Evolutionary conservation across 2,888 invertebrate species (phyloP), one percentile per base, ranked within the genome.

Genomic region (Emmelina monodactyla): DNA sequence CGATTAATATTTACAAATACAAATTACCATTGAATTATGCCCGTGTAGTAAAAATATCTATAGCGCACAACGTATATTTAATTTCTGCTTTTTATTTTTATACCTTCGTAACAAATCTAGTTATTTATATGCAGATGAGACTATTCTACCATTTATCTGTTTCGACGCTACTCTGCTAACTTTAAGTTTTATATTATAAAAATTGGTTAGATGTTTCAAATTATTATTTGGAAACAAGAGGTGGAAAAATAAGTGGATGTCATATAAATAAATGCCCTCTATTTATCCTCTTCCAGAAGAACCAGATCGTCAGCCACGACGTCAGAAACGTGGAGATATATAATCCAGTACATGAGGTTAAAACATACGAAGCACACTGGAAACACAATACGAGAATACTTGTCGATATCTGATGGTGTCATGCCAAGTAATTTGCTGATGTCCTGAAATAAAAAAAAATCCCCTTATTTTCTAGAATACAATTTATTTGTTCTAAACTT

Each of bases 331-430:
- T 95, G 94, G 56, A 95, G 85, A 72, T 95, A 95, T 65, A 95
- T 94, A 76, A 95, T 94, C 95, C 95, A 95, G 83, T 95, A 95
- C 94, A 95, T 94, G 54, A 95, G 87, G 82, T 98, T 98, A 86
- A 98, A 98, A 81, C 97, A 92, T 49, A 97, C 92, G 85, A 98
- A 98, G 83, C 97, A 94, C 58, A 97, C 93, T 36, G 98, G 98
- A 76, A 99, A 99, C 59, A 97, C 91, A 76, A 97, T 94, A 62
- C 98, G 89, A 43, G 97, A 97, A 75, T 97, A 97, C 83, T 97
- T 97, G 87, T 98, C 98, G 78, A 98, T 98, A 81, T 96, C 97
- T 68, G 96, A 96, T 40, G 96, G 96, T 56, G 94, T 94, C 71
- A 94, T 91, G 58, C 92, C 93, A 78, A 91, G 86, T 54, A 94